phyloP scores from a whole-genome alignment of 2,888 invertebrate genomes.

The Agonopterix alstromeriana region DNA sequence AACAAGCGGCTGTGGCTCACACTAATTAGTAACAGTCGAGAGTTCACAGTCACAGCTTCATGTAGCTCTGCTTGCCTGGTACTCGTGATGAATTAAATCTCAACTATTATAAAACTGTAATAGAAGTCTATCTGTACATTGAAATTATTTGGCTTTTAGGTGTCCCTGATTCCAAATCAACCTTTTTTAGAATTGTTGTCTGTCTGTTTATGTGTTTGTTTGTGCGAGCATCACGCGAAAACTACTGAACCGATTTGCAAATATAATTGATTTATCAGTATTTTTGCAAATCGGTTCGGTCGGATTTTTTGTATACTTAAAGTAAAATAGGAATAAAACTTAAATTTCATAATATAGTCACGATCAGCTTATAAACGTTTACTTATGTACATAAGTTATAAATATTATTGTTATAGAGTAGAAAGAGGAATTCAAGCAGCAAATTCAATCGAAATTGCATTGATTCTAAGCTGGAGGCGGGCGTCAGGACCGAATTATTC shows the following conservation, averaged over 20 bases:
- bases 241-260: not conserved
- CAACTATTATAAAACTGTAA: no score
- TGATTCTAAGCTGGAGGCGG: constrained; percentile 13
- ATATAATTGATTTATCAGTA: no score
- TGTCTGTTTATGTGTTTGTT: no score
- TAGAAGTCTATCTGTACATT: no score
- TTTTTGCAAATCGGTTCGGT: no score
- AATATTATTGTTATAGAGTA: not conserved
- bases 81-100: constrained; percentile 1
- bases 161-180: no score
- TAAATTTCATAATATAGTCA: not conserved
- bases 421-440: not conserved
- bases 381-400: not conserved
- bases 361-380: not conserved
- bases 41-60: constrained; percentile 18
- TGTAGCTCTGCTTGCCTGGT: constrained; percentile 24
- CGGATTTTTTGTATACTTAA: no score
- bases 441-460: constrained; percentile 15
- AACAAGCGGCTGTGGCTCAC: constrained; percentile 11
- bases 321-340: no score
- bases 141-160: no score
- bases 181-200: no score
- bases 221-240: no score
- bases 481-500: constrained; percentile 16
- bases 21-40: constrained; percentile 13